Percentiles rank a stretch among this genome's conserved stretches.
These are phyloP conservation scores for Zhuqinia jingwanae DNA, from an alignment of 2,888 invertebrate genomes.

Conservation along the genomic window DNA sequence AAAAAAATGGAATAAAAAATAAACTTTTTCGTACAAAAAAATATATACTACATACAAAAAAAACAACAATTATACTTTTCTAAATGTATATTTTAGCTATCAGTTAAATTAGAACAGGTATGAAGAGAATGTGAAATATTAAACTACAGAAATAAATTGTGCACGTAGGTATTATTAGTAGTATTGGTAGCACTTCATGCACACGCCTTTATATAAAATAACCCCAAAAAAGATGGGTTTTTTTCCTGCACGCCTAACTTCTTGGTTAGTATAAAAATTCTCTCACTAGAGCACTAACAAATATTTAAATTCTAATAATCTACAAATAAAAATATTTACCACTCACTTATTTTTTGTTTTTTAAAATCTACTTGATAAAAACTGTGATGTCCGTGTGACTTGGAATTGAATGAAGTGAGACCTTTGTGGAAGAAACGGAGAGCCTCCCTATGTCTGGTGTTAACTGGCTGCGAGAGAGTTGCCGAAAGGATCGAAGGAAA, in stretches of 20 bases:
- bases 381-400: constrained; percentile 16
- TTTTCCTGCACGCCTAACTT: no score
- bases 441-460: constrained; percentile 70
- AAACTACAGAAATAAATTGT: no score
- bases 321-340: constrained; percentile 3
- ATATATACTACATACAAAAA: neutral
- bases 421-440: constrained; percentile 60
- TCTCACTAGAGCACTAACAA: no score
- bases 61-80: no score
- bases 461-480: constrained; percentile 73
- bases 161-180: no score
- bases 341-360: constrained; percentile 34
- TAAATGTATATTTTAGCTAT: no score
- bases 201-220: no score
- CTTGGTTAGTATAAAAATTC: no score
- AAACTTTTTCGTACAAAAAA: neutral
- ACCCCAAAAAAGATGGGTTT: no score
- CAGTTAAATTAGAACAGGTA: no score
- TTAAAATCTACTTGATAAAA: constrained; percentile 46
- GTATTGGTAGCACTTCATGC: no score
- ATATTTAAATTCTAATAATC: neutral
- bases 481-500: constrained; percentile 76
- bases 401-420: constrained; percentile 58
- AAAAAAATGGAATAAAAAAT: neutral
- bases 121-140: no score